Base-by-base conservation (phyloP, 2,113 vertebrate species). In the Etia nguti region DNA sequence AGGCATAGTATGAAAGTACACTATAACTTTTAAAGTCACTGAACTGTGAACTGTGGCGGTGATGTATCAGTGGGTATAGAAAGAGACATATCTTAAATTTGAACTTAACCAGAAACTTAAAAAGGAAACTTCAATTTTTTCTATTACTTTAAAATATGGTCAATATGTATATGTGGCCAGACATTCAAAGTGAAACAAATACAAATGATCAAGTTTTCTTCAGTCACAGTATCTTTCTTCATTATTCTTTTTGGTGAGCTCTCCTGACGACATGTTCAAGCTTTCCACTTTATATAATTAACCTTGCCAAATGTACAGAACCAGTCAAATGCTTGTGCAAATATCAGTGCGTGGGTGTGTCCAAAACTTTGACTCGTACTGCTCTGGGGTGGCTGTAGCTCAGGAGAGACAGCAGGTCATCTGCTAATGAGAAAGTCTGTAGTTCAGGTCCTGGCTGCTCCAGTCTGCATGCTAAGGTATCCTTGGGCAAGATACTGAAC, bases 331-430 rank as follows among this genome's bases (percentile, higher is more conserved):
- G 9, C 43, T 8, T 75, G 18, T 8, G 59, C 18, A 62, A 36
- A 36, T n/a, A 62, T 18, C 18, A 62, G 59, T 62, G 31, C 18
- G 31, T 36, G 18, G 36, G 18, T 62, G 31, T 62, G 59, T 62
- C 0, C 18, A 36, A 36, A 62, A 36, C 18, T 4, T 34, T 62
- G 59, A 34, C 59, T 62, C 0, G 16, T 11, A 36, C 0, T 62
- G 0, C 16, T 62, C 18, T 36, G 31, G 18, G 59, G 6, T 36
- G 2, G 31, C 36, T 62, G 59, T 62, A 62, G 4, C 31, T 62
- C 0, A 62, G 59, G 31, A 62, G 10, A 31, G 20, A 62, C 29
- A 60, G 29, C 57, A 34, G 57, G 29, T 60, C 15, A 20, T 62
- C 59, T 62, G 29, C 59, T 62, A 62, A 20, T 11, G 29, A 36